A percentile compares a stretch with the other conserved stretches of the same genome.
phyloP scores from a whole-genome alignment of 2,888 invertebrate genomes.

The Patella depressa region DNA sequence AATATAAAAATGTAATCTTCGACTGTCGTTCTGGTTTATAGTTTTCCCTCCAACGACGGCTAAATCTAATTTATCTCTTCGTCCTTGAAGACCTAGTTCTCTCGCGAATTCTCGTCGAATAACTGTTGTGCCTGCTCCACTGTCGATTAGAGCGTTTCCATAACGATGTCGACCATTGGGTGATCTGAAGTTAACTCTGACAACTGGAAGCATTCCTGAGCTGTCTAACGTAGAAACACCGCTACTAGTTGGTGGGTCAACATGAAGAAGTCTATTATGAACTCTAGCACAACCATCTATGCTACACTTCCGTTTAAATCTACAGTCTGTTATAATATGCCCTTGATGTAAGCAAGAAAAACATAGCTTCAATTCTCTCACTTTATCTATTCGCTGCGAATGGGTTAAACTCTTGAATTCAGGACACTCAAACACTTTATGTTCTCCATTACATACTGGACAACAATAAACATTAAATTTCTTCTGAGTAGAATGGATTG shows the following conservation, averaged over 20 bases:
- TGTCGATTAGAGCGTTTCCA: constrained; percentile 24
- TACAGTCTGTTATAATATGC: background rate
- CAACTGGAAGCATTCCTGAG: constrained; percentile 19
- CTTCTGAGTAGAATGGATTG: background rate
- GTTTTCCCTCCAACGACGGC: constrained; percentile 5
- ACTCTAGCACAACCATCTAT: constrained; percentile 14
- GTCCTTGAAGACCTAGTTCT: background rate
- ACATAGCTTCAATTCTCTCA: background rate
- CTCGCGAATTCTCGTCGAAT: background rate
- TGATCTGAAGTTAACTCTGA: constrained; percentile 20
- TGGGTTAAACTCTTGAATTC: background rate
- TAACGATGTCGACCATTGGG: constrained; percentile 19
- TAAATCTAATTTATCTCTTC: constrained; percentile 2
- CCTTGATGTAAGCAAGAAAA: constrained; percentile 5
- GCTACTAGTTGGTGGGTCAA: constrained; percentile 18
- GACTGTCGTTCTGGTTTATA: background rate
- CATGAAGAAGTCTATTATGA: constrained; percentile 21
- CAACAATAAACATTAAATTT: background rate
- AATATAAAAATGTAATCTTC: constrained; percentile 16
- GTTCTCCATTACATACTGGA: background rate
- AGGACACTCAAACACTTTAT: background rate
- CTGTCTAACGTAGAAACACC: background rate
- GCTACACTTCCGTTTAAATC: background rate
- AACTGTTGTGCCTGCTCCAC: constrained; percentile 27
- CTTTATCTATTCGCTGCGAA: background rate